phyloP scores from a whole-genome alignment of 2,888 invertebrate species.

The Metallyticus violacea region DNA sequence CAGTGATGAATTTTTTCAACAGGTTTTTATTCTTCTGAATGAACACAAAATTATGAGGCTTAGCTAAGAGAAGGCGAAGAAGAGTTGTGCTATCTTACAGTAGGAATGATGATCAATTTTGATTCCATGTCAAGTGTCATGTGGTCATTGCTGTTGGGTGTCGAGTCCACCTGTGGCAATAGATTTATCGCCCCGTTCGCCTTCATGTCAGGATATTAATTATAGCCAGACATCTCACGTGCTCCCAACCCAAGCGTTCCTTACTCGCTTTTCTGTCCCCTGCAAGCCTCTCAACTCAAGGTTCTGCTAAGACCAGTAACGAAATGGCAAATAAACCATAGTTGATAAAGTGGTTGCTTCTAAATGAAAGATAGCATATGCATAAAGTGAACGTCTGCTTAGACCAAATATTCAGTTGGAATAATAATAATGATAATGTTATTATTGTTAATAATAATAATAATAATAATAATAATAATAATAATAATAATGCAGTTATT shows the following conservation, averaged over 20 bases:
- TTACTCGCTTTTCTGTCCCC: background rate
- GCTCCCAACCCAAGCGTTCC: background rate
- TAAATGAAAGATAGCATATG: too few relatives aligned
- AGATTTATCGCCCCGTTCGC: background rate
- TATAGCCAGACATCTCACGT: background rate
- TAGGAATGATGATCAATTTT: background rate
- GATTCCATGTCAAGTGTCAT: background rate
- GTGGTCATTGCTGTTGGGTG: background rate
- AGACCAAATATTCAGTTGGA: too few relatives aligned
- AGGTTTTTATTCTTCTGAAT: too few relatives aligned
- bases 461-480: too few relatives aligned
- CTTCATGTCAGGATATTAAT: background rate
- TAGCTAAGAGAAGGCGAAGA: background rate
- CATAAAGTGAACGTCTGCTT: too few relatives aligned
- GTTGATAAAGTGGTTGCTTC: too few relatives aligned
- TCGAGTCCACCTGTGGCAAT: conserved; percentile 3
- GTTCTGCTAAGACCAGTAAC: background rate
- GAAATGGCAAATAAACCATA: too few relatives aligned
- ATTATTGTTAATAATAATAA: too few relatives aligned
- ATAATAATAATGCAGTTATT: too few relatives aligned
- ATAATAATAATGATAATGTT: too few relatives aligned
- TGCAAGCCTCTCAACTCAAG: background rate
- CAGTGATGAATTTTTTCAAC: too few relatives aligned
- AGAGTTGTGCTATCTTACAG: background rate
- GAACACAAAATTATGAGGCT: background rate